These are phyloP conservation scores for Fabriciana adippe DNA, from an alignment of 2,888 invertebrate genomes.

Conservation along the genomic window DNA sequence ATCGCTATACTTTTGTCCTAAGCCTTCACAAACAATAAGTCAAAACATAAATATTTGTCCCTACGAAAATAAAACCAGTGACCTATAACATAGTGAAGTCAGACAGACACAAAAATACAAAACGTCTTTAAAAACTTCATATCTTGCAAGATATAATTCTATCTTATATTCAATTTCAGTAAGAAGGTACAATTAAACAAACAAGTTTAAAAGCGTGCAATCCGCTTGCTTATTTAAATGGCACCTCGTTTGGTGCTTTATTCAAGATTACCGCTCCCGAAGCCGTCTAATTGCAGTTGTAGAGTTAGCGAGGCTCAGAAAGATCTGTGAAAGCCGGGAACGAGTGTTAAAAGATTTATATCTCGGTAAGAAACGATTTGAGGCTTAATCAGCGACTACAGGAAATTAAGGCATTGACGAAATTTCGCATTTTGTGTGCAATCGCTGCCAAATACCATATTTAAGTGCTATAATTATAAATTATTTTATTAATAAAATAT, in stretches of 20 bases:
- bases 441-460: conserved; percentile 4
- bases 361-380: conserved; percentile 61
- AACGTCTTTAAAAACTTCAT: neutral
- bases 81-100: neutral
- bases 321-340: conserved; percentile 68
- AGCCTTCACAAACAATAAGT: too few species aligned
- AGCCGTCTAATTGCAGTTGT: conserved; percentile 77
- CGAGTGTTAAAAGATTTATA: conserved; percentile 81
- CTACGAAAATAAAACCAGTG: too few species aligned
- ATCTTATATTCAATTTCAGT: conserved; percentile 34
- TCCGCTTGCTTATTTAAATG: conserved; percentile 49
- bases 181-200: conserved; percentile 38
- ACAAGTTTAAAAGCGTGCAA: conserved; percentile 41
- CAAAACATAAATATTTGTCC: too few species aligned
- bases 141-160: conserved; percentile 1
- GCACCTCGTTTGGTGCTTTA: conserved; percentile 60
- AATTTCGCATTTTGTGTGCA: conserved; percentile 25
- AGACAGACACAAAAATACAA: neutral
- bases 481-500: neutral
- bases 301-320: conserved; percentile 64
- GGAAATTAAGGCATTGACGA: conserved; percentile 72
- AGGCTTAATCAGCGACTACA: conserved; percentile 56
- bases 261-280: conserved; percentile 67
- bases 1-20: too few species aligned
- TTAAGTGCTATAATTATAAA: neutral